Evolutionary conservation across 2,113 vertebrate species (phyloP).

Genomic region (Cyprinodon tularosa): DNA sequence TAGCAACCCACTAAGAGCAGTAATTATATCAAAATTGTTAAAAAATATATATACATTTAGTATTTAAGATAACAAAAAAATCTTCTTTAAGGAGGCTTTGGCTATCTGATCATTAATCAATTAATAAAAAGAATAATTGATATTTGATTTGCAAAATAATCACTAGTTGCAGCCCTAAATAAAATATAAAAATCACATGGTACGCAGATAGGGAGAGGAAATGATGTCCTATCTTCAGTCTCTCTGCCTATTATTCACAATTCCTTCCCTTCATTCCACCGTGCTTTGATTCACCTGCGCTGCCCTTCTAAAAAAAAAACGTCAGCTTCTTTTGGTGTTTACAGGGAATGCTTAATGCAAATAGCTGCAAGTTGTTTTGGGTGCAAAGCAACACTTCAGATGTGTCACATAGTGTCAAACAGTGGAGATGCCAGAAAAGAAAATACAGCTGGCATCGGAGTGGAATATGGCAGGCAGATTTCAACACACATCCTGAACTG

Average conservation of each 20-base stretch:
- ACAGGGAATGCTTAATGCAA: slow-evolving; percentile 1
- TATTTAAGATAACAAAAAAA: too few relatives aligned
- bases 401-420: slow-evolving; percentile 26
- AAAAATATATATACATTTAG: too few relatives aligned
- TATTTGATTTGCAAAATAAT: too few relatives aligned
- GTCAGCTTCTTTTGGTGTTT: slow-evolving; percentile 14
- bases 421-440: background rate
- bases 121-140: too few relatives aligned
- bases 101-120: too few relatives aligned
- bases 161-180: background rate
- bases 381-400: slow-evolving; percentile 7
- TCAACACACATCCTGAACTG: background rate
- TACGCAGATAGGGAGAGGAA: slow-evolving; percentile 12
- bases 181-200: slow-evolving; percentile 14
- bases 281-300: slow-evolving; percentile 20
- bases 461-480: background rate
- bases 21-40: too few relatives aligned
- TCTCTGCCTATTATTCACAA: slow-evolving; percentile 27
- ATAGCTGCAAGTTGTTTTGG: slow-evolving; percentile 13
- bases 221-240: slow-evolving; percentile 1
- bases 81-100: too few relatives aligned
- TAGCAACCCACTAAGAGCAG: too few relatives aligned
- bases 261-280: slow-evolving; percentile 13
- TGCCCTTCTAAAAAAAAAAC: slow-evolving; percentile 15
- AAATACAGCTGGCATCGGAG: background rate